phyloP scores from a whole-genome alignment of 2,113 vertebrate species.

The Hippocampus comes region DNA sequence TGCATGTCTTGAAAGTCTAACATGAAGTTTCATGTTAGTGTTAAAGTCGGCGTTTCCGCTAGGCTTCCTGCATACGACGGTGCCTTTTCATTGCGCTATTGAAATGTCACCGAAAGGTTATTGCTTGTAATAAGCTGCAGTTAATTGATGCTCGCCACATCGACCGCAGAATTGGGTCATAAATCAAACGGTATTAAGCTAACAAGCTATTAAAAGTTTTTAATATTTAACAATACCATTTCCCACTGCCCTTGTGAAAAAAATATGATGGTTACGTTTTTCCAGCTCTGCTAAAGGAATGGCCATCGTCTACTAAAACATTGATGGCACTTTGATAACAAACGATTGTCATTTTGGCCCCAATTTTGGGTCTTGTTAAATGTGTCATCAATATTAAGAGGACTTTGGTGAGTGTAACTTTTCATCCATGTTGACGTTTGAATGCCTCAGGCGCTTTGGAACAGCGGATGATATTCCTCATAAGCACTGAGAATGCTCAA shows the following conservation, averaged over 20 bases:
- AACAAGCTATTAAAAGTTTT: neutral
- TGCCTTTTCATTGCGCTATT: neutral
- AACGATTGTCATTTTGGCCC: neutral
- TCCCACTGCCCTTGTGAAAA: neutral
- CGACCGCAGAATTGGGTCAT: neutral
- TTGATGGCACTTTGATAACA: neutral
- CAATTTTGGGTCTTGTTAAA: neutral
- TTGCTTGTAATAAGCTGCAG: neutral
- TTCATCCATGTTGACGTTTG: neutral
- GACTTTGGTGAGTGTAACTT: neutral
- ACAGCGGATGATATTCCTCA: neutral
- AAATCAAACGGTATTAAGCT: neutral
- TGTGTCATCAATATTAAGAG: neutral
- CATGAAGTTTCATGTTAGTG: neutral
- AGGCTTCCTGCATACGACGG: neutral
- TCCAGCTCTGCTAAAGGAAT: neutral
- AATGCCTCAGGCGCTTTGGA: neutral
- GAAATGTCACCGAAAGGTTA: neutral
- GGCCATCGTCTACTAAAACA: neutral
- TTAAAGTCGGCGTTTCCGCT: neutral
- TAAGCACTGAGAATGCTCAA: neutral
- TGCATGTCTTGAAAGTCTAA: slow-evolving; percentile 12
- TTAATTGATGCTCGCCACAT: neutral
- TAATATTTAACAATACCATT: neutral
- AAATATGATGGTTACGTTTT: neutral